Base-by-base conservation (phyloP, 2,888 invertebrate genomes). In the Ochropleura leucogaster region DNA sequence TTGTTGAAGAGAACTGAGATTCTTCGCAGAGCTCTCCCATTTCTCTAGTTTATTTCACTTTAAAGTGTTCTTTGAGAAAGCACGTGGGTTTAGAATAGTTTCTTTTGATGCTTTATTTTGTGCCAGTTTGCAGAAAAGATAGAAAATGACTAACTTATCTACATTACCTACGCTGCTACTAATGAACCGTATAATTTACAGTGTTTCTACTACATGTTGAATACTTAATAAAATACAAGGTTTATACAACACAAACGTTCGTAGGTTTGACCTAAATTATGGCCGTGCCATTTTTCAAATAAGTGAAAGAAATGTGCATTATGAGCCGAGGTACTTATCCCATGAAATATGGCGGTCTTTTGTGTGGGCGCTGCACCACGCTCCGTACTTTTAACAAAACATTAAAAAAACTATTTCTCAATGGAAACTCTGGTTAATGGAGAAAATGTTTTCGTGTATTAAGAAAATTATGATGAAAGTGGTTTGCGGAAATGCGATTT, bases 301-400 rank as follows among this genome's bases (percentile, higher is more conserved):
- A 82, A 80, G 76, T 82, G 79, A 86, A 84, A 82, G 80, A 82
- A 88, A 85, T 79, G 79, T 84, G 87, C 85, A 88, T 88, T 86
- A 84, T 83, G 84, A 81, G 78, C 82, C 76, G 57, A 16, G 78
- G 80, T 88, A 81, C 85, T 88, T 83, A 88, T 81, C 82, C 75
- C 66, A 68, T 88, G 81, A 88, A 85, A 88, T 87, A 88, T 87
- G 71, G 78, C 68, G 49, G 80, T 85, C 85, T 87, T 86, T 88
- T 83, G 83, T 84, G 83, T 72, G 83, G 83, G 70, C 53, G 69
- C 57, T 82, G 81, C 83, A 74, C 67, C 71, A 63, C 72, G 79
- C 74, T 77, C 51, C 68, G 68, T 75, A 75, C 62, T 73, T 74
- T 68, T 53, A 77, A 77, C 74, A 77, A 79, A 85, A 80, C 66